Evolutionary conservation across 92 coral and sea anemone species (phyloP).

Genomic region (Anthopleura xanthogrammica): DNA sequence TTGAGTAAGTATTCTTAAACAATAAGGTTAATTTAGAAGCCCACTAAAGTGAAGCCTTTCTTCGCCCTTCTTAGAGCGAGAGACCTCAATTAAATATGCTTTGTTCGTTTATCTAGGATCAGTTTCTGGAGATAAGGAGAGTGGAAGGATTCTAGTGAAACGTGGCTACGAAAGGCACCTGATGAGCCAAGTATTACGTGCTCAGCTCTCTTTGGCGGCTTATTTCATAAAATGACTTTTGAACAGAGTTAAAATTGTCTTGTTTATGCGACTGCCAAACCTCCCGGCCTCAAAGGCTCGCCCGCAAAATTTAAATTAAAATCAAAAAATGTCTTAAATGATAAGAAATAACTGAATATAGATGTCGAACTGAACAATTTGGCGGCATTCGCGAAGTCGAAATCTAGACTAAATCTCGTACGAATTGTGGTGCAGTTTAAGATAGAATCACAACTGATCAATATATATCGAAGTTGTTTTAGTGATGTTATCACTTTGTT

Average conservation of each 20-base stretch:
- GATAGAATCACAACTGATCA: constrained; percentile 7
- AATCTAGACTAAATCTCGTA: no score
- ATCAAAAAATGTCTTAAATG: no score
- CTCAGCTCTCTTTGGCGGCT: neutral
- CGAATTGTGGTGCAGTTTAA: no score
- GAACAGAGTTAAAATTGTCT: no score
- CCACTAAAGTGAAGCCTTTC: neutral
- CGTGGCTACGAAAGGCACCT: constrained; percentile 12
- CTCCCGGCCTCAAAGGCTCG: no score
- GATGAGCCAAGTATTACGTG: neutral
- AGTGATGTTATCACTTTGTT: neutral
- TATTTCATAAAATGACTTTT: neutral
- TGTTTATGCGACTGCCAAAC: neutral
- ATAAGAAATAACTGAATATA: no score
- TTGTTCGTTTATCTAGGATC: constrained; percentile 3
- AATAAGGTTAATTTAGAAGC: neutral
- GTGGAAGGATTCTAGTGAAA: neutral
- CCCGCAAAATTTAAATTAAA: no score
- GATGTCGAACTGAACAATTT: no score
- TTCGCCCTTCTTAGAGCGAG: neutral
- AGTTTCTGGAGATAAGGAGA: neutral
- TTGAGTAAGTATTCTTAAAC: neutral
- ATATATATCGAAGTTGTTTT: constrained; percentile 2
- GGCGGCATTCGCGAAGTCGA: no score
- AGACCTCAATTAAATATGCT: neutral